Conservation (phyloP, 2,888 invertebrate genomes). For the Acanthopleura granulata region DNA sequence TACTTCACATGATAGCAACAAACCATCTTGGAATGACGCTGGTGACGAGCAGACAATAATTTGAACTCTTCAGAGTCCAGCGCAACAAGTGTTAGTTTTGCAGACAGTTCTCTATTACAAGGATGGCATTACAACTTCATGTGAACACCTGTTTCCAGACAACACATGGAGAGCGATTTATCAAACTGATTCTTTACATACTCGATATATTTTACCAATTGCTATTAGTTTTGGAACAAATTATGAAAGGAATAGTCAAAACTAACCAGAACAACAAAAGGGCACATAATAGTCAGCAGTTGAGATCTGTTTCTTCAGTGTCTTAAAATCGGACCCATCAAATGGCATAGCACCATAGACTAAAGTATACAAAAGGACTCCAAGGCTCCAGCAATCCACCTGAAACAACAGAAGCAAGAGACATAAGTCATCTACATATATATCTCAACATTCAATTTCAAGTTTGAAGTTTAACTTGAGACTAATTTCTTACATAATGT, state of each 20-base stretch:
- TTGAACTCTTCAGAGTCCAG: no score
- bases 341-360: slow-evolving; percentile 99
- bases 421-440: no score
- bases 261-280: slow-evolving; percentile 86
- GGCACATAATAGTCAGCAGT: slow-evolving; percentile 98
- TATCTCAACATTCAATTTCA: no score
- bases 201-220: not conserved
- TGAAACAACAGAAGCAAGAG: slow-evolving; percentile 33
- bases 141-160: not conserved
- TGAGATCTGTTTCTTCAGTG: slow-evolving; percentile 95
- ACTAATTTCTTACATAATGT: no score
- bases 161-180: not conserved
- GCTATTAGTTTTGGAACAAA: not conserved
- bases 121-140: not conserved
- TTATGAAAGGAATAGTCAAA: no score
- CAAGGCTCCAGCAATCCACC: slow-evolving; percentile 85
- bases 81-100: no score
- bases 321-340: slow-evolving; percentile 97
- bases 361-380: slow-evolving; percentile 95
- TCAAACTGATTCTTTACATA: not conserved
- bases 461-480: no score
- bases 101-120: not conserved
- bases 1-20: no score
- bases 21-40: no score
- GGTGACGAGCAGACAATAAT: no score